Base-by-base conservation (phyloP, 1,140 invertebrate species). In the Acromyrmex charruanus region DNA sequence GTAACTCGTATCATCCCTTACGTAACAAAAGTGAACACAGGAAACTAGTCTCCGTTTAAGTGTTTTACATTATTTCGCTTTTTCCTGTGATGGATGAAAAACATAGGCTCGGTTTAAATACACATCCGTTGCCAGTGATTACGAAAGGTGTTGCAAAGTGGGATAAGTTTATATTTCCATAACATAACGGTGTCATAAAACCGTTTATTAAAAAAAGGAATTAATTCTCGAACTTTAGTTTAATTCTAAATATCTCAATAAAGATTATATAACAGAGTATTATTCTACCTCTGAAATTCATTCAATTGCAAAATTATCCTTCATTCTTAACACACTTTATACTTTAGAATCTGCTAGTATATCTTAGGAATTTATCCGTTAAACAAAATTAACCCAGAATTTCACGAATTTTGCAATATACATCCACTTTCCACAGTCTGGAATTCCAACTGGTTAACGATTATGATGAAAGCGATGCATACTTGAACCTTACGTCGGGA, bases 51-150 rank as follows among this genome's bases (percentile, higher is more conserved):
- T n/a, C 21, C 35, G 31, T 7, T n/a, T 49, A 51, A 51, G 44
- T 49, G 69, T 28, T 75, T 25, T 61, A 72, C 55, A 51, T 51
- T 72, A 69, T 25, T 61, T 59, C 55, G 80, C 80, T 14, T 82
- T 84, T 84, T 49, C 69, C 39, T 31, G 3, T 25, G 69, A 61
- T 44, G 21, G 39, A 75, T 61, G 55, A 61, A 74, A 81, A 84
- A 75, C 55, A 14, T 55, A 71, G 18, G 68, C 72, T 74, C 25
- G 53, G n/a, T 74, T 25, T 53, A 51, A 53, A 25, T 74, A 82
- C 25, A 74, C 53, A 82, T 81, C 77, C 77, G 77, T n/a, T 39
- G 63, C 44, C 16, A n/a, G 12, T 16, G 39, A 74, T 75, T 75
- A 21, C 49, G 49, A 35, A 69, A 71, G 31, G 18, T 55, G 44